These are phyloP conservation scores for Eublepharis macularius DNA, from an alignment of 2,113 vertebrate species.

Conservation along the genomic window DNA sequence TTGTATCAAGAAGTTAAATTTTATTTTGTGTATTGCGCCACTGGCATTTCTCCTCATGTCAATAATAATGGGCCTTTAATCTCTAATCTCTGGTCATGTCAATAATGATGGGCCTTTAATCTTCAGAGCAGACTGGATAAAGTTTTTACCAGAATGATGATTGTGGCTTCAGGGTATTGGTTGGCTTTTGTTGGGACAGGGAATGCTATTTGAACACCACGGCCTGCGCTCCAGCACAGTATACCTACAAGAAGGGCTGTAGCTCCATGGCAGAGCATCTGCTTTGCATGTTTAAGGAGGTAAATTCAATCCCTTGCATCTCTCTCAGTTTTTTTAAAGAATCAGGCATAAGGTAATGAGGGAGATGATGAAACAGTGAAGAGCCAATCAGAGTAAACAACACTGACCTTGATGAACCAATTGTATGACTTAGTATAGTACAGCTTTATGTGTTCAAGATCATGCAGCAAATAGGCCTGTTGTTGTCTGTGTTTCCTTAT, in stretches of 20 bases:
- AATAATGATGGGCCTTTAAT: neutral
- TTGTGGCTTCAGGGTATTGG: neutral
- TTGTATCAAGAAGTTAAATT: neutral
- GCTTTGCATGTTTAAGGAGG: no score
- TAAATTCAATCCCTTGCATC: no score
- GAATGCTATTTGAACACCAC: no score
- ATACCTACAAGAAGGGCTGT: no score
- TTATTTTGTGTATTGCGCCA: neutral
- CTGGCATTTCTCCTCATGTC: neutral
- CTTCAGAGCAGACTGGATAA: no score
- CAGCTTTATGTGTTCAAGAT: no score
- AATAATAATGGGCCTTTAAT: neutral
- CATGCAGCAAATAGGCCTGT: neutral
- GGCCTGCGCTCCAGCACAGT: no score
- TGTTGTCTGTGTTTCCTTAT: neutral
- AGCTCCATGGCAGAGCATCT: no score
- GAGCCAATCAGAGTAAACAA: no score
- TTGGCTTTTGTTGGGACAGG: neutral
- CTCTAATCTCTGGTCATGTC: neutral
- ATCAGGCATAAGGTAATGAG: no score
- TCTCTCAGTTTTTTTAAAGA: no score
- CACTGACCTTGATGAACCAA: neutral
- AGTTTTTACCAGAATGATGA: neutral
- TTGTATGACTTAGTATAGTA: neutral
- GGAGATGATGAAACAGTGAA: no score